Evolutionary conservation across 2,113 vertebrate species (phyloP), one percentile per base, ranked within the genome.

Genomic region (Brachionichthys hirsutus): DNA sequence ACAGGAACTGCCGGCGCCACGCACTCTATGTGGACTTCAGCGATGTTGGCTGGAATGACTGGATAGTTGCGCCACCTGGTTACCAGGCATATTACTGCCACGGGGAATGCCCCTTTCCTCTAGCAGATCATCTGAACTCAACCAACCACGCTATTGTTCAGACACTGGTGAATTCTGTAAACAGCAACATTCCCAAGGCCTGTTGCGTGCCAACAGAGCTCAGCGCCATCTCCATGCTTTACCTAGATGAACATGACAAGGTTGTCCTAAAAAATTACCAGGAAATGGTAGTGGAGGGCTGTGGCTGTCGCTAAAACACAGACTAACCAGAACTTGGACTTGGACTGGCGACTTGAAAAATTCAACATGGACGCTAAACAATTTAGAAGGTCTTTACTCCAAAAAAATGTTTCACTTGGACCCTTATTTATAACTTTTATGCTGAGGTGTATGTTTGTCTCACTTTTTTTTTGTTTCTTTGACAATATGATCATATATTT

Each of bases 401-500:
- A 80, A 87, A 89, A 89, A 88, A 88, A 88, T 87, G 78, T 69
- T 85, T 90, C 87, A 89, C 87, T 84, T 78, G 89, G 90, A 90
- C 94, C 91, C 93, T 98, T 98, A 98, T 98, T 99, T 99, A 98
- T 98, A 94, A 97, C 92, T 89, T 90, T 95, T 93, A 94, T 88
- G 92, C 95, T 92, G 87, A 89, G 83, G 85, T 92, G 87, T 92
- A 85, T 89, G 87, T 91, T 89, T 92, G 90, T 92, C 81, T 90
- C 84, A 84, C 83, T 83, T 82, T 85, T 80, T n/a, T 82, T 82
- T 87, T 88, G 80, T 90, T 95, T 93, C 92, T 91, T 95, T 94
- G 93, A 97, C 93, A 92, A 94, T 96, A 97, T 95, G 94, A 97
- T 94, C 95, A 94, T 98, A 97, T 98, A 98, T 99, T 97, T 98